Conservation (phyloP, 2,797 vertebrate species). For the Martes flavigula region DNA sequence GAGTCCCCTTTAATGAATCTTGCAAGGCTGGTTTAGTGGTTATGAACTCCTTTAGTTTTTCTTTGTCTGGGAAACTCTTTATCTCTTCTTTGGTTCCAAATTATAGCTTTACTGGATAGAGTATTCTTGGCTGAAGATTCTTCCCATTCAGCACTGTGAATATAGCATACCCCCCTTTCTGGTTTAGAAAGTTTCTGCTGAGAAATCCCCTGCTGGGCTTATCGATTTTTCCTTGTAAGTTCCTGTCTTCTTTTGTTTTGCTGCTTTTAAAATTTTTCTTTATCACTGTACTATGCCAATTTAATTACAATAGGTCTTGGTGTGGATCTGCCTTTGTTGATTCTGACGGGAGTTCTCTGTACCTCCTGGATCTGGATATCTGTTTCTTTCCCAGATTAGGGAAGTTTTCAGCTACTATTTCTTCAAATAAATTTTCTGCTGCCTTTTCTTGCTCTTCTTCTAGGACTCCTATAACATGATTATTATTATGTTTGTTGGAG, state of each 20-base stretch:
- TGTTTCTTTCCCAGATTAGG: background rate
- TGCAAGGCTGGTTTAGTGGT: background rate
- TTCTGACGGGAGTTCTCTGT: background rate
- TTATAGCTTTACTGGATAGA: background rate
- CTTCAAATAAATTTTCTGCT: background rate
- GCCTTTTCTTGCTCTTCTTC: background rate
- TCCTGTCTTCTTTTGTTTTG: background rate
- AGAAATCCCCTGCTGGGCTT: background rate
- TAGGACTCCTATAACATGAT: background rate
- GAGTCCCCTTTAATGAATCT: background rate
- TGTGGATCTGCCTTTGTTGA: background rate
- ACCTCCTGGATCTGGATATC: background rate
- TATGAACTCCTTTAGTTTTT: background rate
- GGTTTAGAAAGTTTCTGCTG: background rate
- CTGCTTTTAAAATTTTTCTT: background rate
- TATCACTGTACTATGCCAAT: background rate
- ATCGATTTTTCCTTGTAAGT: background rate
- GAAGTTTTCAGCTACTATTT: background rate
- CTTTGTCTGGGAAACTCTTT: background rate
- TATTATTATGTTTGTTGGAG: background rate
- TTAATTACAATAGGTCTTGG: background rate
- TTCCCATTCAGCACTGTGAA: background rate
- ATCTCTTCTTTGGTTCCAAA: background rate
- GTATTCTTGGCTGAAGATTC: background rate
- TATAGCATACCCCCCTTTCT: background rate